Base-by-base conservation (phyloP, 2,797 vertebrate genomes). In the Scolopax rusticola region DNA sequence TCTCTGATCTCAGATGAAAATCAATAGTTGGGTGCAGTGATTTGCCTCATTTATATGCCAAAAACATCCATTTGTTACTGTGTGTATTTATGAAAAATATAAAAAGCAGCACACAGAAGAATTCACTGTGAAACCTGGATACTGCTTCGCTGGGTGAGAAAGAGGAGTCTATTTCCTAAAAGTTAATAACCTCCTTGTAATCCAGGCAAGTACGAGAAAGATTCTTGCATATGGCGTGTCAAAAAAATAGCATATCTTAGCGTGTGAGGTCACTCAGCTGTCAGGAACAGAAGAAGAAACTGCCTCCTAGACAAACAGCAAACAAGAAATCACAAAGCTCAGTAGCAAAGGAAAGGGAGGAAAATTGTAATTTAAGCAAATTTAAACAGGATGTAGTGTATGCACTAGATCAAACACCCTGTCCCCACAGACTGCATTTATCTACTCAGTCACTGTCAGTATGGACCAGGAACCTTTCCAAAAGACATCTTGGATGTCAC, bases 271-370 rank as follows among this genome's bases (percentile, higher is more conserved):
- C 87, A 73, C 56, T 12, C 7, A 82, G 90, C 68, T 91, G 90
- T 83, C 85, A 87, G 87, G 61, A 96, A 76, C 63, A 89, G 91
- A 92, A 89, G 74, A 45, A 71, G 69, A 63, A 79, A 69, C 33
- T 65, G 86, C 57, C 51, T 89, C 51, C 20, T 15, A 38, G 77
- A 77, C 41, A 50, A 84, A 77, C 1, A 4, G 60, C 2, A 11
- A 87, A 65, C 51, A 65, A 40, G 68, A 85, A 91, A 69, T 76
- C 41, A 8, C 9, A n/a, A 73, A 61, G 59, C 41, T 25, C 59
- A 89, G n/a, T 8, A 68, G 48, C 67, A 77, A 88, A 76, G 32
- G 25, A 74, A 63, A 70, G 18, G 23, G 16, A 64, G 11, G 11
- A 53, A 89, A 89, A 67, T 2, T 63, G 51, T 80, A 56, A 95